These are phyloP conservation scores for Aphelenchoides fujianensis DNA, from an alignment of 1,140 invertebrate species.

Conservation along the genomic window DNA sequence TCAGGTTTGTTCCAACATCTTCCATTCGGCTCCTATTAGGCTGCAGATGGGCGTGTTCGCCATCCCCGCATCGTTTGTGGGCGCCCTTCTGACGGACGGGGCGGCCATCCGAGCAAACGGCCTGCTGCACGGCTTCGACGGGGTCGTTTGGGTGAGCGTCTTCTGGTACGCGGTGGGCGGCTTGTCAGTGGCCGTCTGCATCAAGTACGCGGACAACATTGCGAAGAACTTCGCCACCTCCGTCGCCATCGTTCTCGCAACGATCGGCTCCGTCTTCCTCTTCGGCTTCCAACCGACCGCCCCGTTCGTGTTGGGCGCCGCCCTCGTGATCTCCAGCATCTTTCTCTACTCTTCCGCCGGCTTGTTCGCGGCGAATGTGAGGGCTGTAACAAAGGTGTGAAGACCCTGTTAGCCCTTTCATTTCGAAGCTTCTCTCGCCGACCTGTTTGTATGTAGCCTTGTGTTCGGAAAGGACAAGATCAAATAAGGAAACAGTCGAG, in stretches of 20 bases:
- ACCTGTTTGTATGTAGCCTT: too few species aligned
- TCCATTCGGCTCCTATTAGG: slow-evolving; percentile 67
- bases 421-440: too few species aligned
- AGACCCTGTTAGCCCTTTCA: too few species aligned
- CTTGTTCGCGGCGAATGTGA: too few species aligned
- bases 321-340: slow-evolving; percentile 85
- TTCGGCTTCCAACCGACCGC: slow-evolving; percentile 83
- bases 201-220: slow-evolving; percentile 95
- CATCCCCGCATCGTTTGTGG: background rate
- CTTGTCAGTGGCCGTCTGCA: slow-evolving; percentile 85
- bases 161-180: slow-evolving; percentile 81
- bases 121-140: slow-evolving; percentile 72
- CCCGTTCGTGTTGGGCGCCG: slow-evolving; percentile 81
- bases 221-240: slow-evolving; percentile 80
- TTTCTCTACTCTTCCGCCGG: slow-evolving; percentile 74
- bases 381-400: too few species aligned
- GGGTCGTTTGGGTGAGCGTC: slow-evolving; percentile 79
- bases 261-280: slow-evolving; percentile 84
- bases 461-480: too few species aligned
- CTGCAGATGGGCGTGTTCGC: background rate
- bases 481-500: too few species aligned
- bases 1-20: slow-evolving; percentile 72
- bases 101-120: slow-evolving; percentile 44
- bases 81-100: slow-evolving; percentile 32
- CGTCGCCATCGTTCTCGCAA: slow-evolving; percentile 89